Percentiles rank a stretch among this genome's conserved stretches.
These are phyloP conservation scores for Ailurus styani DNA, from an alignment of 2,113 vertebrate genomes.

Conservation along the genomic window DNA sequence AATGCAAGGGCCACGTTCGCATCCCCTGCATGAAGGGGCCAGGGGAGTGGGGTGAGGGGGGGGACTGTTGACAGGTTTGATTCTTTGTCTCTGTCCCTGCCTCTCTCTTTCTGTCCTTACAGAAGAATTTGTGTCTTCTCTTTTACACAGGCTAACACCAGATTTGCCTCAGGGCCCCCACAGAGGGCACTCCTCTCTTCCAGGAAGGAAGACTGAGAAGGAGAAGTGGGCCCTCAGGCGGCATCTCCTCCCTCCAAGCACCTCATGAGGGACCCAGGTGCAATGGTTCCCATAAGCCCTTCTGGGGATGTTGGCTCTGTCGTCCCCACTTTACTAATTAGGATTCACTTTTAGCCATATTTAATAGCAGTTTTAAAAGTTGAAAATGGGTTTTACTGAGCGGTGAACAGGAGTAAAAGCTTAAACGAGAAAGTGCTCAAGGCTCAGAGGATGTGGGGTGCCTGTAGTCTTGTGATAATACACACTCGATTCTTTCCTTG, in stretches of 20 bases:
- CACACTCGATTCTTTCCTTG: background rate
- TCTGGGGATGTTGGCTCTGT: no score
- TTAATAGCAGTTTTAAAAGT: background rate
- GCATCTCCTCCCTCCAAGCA: background rate
- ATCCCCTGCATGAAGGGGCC: fast-evolving
- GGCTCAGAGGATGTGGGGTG: background rate
- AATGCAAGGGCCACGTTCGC: background rate
- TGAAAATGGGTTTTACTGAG: background rate
- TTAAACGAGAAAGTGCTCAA: background rate
- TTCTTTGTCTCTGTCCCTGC: background rate
- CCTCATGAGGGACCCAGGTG: background rate
- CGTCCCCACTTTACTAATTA: background rate
- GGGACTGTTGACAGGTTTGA: no score
- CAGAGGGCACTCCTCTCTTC: background rate
- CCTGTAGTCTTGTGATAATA: background rate
- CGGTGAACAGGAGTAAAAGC: background rate
- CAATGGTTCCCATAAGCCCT: background rate
- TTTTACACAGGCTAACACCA: fast-evolving
- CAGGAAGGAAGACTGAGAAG: background rate
- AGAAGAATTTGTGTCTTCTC: background rate
- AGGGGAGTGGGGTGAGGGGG: fast-evolving
- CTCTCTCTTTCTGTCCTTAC: background rate
- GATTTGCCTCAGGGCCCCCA: background rate
- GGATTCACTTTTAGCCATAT: background rate
- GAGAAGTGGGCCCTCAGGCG: no score